Base-by-base conservation (phyloP, 2,113 vertebrate genomes). In the Rhadina sibilatrix region DNA sequence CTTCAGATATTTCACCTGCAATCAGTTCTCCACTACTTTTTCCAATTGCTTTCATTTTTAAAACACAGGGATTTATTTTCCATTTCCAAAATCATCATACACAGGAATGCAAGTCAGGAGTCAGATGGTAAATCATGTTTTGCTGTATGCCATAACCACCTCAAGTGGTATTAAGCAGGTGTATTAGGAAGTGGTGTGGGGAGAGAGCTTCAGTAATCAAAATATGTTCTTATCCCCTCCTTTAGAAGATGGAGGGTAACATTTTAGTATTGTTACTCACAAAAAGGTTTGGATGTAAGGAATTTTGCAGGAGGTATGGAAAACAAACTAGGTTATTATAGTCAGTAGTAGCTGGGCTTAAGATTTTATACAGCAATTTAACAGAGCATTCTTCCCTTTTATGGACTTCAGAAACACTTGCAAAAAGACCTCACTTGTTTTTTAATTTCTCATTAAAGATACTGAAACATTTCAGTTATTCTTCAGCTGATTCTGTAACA, bases 31-130 rank as follows among this genome's bases (percentile, higher is more conserved):
- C 50, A 28, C 80, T 83, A 38, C 79, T 92, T 95, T 83, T 89
- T 56, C 83, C 52, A 60, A 35, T 78, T 54, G 44, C 69, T 94
- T 96, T 94, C 68, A 42, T 90, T 82, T 94, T 83, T 89, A 70
- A 93, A 93, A 84, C 3, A 2, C 1, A 0, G 17, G 14, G 25
- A 68, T 74, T 87, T 81, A 54, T 92, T 89, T 91, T 83, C 54
- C 33, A 61, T 70, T 94, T 91, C 49, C 3, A 6, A 85, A 89
- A 65, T 59, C 47, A 57, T 78, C 5, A 2, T 35, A 60, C 25
- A 31, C 15, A 63, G 63, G 53, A 79, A 69, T 56, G 54, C 68
- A 90, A 87, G 56, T 71, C 61, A 74, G 56, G 49, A 76, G 38
- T 78, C 28, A 24, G 56, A 30, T 70, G 56, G 24, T 47, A 74